phyloP scores from a whole-genome alignment of 2,888 invertebrate species.

The Drosophila kuntzei region DNA sequence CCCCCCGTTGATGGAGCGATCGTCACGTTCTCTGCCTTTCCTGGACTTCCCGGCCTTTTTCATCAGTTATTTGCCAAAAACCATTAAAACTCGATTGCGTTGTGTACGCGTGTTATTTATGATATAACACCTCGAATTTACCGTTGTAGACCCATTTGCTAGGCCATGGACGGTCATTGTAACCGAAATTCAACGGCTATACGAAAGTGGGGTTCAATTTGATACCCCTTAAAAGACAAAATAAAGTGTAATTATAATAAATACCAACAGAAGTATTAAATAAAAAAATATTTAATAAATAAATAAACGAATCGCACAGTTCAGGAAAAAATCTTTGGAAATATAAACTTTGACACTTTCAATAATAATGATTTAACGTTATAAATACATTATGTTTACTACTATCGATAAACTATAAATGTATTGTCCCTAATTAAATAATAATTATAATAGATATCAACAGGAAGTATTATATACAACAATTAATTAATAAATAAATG shows the following conservation, averaged over 20 bases:
- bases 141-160: conserved; percentile 30
- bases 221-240: conserved; percentile 1
- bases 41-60: conserved; percentile 75
- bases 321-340: too few species aligned
- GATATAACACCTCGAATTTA: conserved; percentile 57
- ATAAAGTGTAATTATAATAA: too few species aligned
- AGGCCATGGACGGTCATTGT: conserved; percentile 75
- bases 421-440: too few species aligned
- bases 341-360: not conserved
- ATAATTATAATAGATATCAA: too few species aligned
- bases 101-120: conserved; percentile 60
- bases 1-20: conserved; percentile 18
- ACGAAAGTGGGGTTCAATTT: not conserved
- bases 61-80: conserved; percentile 74
- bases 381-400: not conserved
- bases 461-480: too few species aligned
- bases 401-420: not conserved
- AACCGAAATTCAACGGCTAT: conserved; percentile 17
- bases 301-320: too few species aligned
- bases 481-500: too few species aligned
- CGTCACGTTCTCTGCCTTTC: conserved; percentile 73
- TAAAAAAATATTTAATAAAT: too few species aligned
- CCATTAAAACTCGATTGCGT: conserved; percentile 62
- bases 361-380: not conserved
- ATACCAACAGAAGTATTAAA: too few species aligned